Conservation (phyloP, 2,888 invertebrate species). For the Acronicta alni region DNA sequence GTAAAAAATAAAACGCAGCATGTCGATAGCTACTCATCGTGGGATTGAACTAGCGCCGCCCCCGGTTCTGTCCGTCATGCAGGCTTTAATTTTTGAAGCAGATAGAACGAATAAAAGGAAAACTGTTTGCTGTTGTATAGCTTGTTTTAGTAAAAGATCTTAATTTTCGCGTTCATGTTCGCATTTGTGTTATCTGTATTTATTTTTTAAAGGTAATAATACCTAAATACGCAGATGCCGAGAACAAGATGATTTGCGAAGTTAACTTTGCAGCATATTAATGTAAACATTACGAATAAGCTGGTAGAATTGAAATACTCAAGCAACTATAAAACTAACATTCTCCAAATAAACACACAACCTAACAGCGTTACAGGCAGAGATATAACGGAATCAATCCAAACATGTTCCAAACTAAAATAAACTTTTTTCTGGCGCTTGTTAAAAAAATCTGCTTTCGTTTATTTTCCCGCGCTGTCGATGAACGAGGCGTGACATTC, state of each 20-base stretch:
- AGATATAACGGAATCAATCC: constrained; percentile 80
- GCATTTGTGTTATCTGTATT: too few species aligned
- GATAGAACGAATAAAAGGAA: background rate
- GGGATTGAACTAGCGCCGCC: constrained; percentile 35
- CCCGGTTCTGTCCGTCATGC: constrained; percentile 40
- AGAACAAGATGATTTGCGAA: too few species aligned
- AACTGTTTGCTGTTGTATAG: too few species aligned
- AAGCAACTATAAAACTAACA: constrained; percentile 33
- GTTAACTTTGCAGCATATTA: background rate
- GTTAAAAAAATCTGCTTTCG: constrained; percentile 73
- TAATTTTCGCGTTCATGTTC: too few species aligned
- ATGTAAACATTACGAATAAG: background rate
- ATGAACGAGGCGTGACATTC: constrained; percentile 88
- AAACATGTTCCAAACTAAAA: constrained; percentile 76
- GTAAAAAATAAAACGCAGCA: constrained; percentile 66
- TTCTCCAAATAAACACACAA: constrained; percentile 35
- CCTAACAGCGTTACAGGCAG: constrained; percentile 64
- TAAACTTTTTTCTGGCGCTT: constrained; percentile 79
- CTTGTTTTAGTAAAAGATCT: too few species aligned
- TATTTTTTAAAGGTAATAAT: too few species aligned
- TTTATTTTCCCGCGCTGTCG: constrained; percentile 83
- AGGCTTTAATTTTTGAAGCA: background rate
- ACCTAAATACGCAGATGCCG: too few species aligned
- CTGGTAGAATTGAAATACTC: background rate
- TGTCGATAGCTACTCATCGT: constrained; percentile 52